Base-by-base conservation (phyloP, 2,888 invertebrate species). In the Protodeltote pygarga region DNA sequence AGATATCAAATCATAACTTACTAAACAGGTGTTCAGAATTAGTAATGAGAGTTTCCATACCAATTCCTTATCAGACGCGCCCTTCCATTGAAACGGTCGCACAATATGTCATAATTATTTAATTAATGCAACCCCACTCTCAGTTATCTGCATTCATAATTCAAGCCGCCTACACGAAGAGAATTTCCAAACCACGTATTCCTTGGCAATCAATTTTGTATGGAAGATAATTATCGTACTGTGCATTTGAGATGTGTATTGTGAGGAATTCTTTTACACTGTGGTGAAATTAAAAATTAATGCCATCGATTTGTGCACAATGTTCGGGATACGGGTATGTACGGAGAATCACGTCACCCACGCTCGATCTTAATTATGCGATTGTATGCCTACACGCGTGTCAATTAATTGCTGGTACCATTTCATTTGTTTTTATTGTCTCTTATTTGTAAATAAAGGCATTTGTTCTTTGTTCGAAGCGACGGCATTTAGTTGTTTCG, bases 71-170 rank as follows among this genome's bases (percentile, higher is more conserved):
- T 91, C 91, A 79, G 77, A 65, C 64, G 44, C 80, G 72, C 86
- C 86, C 84, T 82, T 72, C 80, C 80, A 87, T 89, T 86, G 83
- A 85, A 84, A 79, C 67, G 83, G 80, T 81, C 85, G 76, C 75
- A 89, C 89, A 89, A 90, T 91, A 89, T 89, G 89, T 89, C 87
- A 88, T 89, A 90, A 91, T 90, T 90, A 89, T 87, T 89, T 89
- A 90, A 90, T 91, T 89, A 89, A 89, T 89, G 82, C 86, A 79
- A 79, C 75, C 83, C 84, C 46, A 52, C 34, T 47, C 70, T 57
- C 20, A 45, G 84, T 87, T 89, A 89, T 89, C 83, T 71, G 73
- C 79, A 61, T 81, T 73, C 79, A 85, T 89, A 86, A 86, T 79
- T 87, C 77, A 81, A 71, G 53, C 68, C 70, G 71, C 74, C 77